These are phyloP conservation scores for Drosophila paulistorum DNA, from an alignment of 1,140 invertebrate genomes.

Conservation along the genomic window DNA sequence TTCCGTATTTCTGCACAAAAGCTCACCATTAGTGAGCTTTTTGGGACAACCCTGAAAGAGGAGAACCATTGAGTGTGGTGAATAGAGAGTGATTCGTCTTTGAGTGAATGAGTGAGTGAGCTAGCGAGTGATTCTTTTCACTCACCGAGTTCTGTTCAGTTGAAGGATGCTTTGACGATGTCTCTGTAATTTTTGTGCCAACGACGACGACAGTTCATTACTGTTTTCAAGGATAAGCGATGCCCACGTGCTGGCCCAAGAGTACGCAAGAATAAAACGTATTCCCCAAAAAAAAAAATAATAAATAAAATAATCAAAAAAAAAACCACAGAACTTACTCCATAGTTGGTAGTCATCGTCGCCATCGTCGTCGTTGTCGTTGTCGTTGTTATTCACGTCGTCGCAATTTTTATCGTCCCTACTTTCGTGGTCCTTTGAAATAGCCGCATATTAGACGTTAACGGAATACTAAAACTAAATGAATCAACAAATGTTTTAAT, in stretches of 20 bases:
- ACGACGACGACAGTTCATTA: constrained; percentile 64
- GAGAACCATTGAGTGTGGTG: constrained; percentile 4
- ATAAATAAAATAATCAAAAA: not conserved
- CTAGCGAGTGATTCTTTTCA: constrained; percentile 28
- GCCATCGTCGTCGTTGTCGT: not conserved
- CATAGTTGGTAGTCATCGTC: constrained; percentile 6
- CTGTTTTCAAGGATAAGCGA: constrained; percentile 71
- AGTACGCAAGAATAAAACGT: constrained; percentile 40
- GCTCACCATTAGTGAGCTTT: not conserved
- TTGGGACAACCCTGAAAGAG: not conserved
- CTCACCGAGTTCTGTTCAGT: constrained; percentile 45
- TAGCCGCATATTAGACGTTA: constrained; percentile 3
- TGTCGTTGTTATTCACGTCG: not conserved
- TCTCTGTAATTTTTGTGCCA: constrained; percentile 38
- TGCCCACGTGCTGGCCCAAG: constrained; percentile 53
- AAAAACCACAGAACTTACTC: no score
- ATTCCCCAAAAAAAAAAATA: no score
- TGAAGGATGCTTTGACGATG: constrained; percentile 53
- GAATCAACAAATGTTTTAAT: constrained; percentile 24
- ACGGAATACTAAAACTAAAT: constrained; percentile 12
- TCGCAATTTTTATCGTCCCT: not conserved
- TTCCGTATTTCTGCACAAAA: not conserved
- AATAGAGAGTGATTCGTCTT: not conserved
- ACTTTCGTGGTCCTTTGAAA: not conserved
- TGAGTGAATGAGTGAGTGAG: constrained; percentile 15